Evolutionary conservation across 2,113 vertebrate genomes (phyloP).

Genomic region (Ia io): DNA sequence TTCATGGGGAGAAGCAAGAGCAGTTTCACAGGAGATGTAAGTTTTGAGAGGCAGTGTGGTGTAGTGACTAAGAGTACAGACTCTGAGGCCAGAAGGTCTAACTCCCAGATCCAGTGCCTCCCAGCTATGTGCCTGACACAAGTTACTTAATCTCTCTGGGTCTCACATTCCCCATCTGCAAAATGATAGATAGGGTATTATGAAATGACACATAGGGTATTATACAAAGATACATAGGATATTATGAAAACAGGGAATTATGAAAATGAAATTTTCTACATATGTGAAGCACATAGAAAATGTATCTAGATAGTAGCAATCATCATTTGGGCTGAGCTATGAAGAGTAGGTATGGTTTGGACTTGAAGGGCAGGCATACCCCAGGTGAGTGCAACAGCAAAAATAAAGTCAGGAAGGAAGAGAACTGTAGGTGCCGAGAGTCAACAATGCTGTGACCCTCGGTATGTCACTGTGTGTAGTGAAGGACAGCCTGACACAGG

Average conservation of each 20-base stretch:
- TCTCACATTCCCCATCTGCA: not conserved
- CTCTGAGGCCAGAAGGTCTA: not conserved
- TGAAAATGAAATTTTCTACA: not conserved
- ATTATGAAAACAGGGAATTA: not conserved
- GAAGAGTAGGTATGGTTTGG: not conserved
- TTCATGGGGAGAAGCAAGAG: not conserved
- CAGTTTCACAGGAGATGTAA: too few species aligned
- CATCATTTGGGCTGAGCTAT: not conserved
- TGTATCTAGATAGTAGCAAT: not conserved
- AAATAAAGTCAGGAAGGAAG: not conserved
- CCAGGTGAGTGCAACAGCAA: not conserved
- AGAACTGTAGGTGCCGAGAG: too few species aligned
- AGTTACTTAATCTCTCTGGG: not conserved
- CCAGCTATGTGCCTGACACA: not conserved
- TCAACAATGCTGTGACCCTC: not conserved
- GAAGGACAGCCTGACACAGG: not conserved
- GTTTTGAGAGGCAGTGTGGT: not conserved
- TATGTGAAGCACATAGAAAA: not conserved
- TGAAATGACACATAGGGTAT: not conserved
- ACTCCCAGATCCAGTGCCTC: not conserved
- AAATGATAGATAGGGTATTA: not conserved
- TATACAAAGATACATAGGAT: not conserved
- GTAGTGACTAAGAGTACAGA: fast-evolving
- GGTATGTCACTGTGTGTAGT: fast-evolving
- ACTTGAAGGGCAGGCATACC: not conserved